Conservation (phyloP, 2,113 vertebrate genomes). For the Hemiprocne comata region DNA sequence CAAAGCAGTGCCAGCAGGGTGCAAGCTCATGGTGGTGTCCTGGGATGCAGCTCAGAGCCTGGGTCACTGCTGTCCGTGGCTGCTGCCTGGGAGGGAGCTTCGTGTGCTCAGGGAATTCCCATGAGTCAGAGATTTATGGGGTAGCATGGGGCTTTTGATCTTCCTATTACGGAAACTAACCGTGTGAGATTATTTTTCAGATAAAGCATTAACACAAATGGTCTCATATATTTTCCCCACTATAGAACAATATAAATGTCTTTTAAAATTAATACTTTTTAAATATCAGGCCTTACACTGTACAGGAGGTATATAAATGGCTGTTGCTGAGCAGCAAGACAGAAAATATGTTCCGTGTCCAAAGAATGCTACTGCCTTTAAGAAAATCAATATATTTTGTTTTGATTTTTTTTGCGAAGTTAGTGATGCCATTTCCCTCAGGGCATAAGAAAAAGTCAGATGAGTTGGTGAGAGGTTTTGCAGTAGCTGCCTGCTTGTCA, state of each 20-base stretch:
- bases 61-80: background rate
- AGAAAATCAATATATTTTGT: background rate
- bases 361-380: background rate
- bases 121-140: background rate
- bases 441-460: background rate
- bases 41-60: background rate
- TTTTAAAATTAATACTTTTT: background rate
- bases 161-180: background rate
- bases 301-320: background rate
- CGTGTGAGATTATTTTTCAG: background rate
- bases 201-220: background rate
- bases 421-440: background rate
- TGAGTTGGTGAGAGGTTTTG: background rate
- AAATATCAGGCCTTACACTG: background rate
- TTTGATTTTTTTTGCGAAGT: background rate
- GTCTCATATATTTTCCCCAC: background rate
- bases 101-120: background rate
- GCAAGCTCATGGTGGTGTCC: rapidly evolving
- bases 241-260: background rate
- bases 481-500: background rate
- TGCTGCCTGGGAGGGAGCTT: background rate
- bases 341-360: rapidly evolving
- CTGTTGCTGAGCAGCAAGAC: background rate
- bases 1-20: rapidly evolving
- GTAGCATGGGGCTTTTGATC: background rate